Percentiles rank a stretch among this genome's conserved stretches.
Evolutionary conservation across 2,888 invertebrate species (phyloP).

Genomic region (Petrolisthes manimaculis): DNA sequence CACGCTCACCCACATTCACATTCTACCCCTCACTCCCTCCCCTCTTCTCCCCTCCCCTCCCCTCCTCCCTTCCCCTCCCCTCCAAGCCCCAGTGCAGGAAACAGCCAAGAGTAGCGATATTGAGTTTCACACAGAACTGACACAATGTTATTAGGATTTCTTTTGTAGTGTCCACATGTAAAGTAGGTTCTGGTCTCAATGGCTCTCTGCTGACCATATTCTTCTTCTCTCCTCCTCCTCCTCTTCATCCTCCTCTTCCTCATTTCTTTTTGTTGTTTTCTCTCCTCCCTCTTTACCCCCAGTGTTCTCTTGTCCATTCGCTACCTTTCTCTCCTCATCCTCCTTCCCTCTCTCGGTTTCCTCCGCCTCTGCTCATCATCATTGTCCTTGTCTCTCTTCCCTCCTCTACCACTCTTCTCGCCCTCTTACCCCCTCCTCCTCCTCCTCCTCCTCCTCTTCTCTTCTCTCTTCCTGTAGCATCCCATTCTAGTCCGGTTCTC

Average conservation of each 20-base stretch:
- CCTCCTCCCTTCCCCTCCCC: neutral
- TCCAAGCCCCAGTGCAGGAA: slow-evolving; percentile 6
- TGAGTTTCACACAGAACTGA: slow-evolving; percentile 40
- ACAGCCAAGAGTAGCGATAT: slow-evolving; percentile 33
- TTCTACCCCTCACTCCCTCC: neutral
- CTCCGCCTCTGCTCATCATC: neutral
- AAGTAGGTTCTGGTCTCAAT: slow-evolving; percentile 34
- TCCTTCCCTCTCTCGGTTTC: neutral
- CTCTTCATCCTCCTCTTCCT: neutral
- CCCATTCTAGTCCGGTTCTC: no score
- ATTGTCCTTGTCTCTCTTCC: neutral
- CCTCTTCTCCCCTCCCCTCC: neutral
- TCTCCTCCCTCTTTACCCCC: neutral
- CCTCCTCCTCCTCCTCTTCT: no score
- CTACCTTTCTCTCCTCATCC: neutral
- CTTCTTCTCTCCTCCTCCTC: neutral
- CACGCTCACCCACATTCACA: neutral
- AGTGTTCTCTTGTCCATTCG: neutral
- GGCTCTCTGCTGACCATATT: neutral
- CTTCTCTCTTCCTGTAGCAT: no score
- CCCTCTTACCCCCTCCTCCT: neutral
- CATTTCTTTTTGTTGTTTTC: neutral
- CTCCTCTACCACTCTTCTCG: neutral
- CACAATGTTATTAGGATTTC: slow-evolving; percentile 42
- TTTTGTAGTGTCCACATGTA: slow-evolving; percentile 43